phyloP scores from a whole-genome alignment of 2,888 invertebrate genomes.

The Rhyacophila evoluta region DNA sequence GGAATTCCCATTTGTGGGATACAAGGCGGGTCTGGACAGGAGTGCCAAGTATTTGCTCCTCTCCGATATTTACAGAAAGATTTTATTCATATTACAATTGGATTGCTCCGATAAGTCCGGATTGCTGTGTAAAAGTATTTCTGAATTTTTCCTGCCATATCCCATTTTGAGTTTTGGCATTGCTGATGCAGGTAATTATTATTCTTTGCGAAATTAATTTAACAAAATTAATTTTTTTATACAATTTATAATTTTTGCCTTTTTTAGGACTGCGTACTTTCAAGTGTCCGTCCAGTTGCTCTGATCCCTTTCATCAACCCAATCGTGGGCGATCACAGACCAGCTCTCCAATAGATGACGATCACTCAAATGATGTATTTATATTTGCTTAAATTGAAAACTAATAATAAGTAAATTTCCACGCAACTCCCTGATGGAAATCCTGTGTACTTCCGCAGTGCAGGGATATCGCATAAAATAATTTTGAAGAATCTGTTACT shows the following conservation, averaged over 20 bases:
- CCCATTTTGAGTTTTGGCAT: constrained; percentile 92
- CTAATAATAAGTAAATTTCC: too few species aligned
- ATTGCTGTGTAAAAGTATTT: constrained; percentile 79
- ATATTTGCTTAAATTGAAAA: background rate
- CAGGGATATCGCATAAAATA: too few species aligned
- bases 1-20: constrained; percentile 63
- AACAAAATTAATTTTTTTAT: too few species aligned
- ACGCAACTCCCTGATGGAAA: too few species aligned
- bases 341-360: constrained; percentile 48
- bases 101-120: constrained; percentile 68
- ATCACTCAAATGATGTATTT: constrained; percentile 47
- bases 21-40: constrained; percentile 86
- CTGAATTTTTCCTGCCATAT: constrained; percentile 89
- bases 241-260: too few species aligned
- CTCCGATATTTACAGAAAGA: constrained; percentile 87
- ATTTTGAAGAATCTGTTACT: too few species aligned
- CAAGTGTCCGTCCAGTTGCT: constrained; percentile 65
- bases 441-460: too few species aligned
- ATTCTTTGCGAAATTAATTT: background rate
- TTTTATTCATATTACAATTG: constrained; percentile 85
- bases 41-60: constrained; percentile 88
- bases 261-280: constrained; percentile 62
- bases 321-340: constrained; percentile 43
- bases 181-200: constrained; percentile 76
- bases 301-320: constrained; percentile 63